Base-by-base conservation (phyloP, 2,113 vertebrate genomes). In the Chionomys nivalis region DNA sequence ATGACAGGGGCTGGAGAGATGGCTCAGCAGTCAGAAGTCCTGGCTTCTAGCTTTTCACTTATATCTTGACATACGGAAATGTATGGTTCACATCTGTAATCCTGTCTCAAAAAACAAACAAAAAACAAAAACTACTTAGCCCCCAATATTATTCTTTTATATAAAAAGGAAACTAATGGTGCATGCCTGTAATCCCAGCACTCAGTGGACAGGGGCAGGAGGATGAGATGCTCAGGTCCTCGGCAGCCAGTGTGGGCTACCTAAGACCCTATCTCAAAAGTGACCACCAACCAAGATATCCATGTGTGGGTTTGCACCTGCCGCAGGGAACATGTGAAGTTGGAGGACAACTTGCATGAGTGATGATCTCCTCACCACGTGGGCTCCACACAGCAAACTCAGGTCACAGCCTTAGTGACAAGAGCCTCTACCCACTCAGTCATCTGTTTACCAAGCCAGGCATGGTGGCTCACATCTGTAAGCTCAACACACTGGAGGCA, bases 1-100 rank as follows among this genome's bases (percentile, higher is more conserved):
- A 42, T 0, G 14, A 5, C 58, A n/a, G n/a, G 4, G 61, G n/a
- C n/a, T 83, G 24, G 21, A 61, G 21, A 42, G 55, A 83, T 0
- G 8, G 55, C 55, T 61, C 55, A 16, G 79, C 0, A 0, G n/a
- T 14, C 24, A 39, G 39, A 28, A 81, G 55, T 52, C 58, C 36
- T 61, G 78, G 55, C 55, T 39, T 42, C n/a, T 19, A 28, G 24
- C 13, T 28, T 83, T 42, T 36, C 1, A 0, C 36, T 26, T 61
- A 12, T 61, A 26, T 39, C 36, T 8, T 0, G 3, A 14, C 58
- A 65, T 3, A 28, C 13, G 17, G n/a, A 42, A 42, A 31, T 42
- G 7, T 83, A 19, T 58, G 58, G 19, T 58, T 58, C 58, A 58
- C 19, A 58, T 58, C 58, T 58, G 58, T 58, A 58, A 58, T 58